Percentiles rank a stretch among this genome's conserved stretches.
These are phyloP conservation scores for Brachyistius frenatus DNA, from an alignment of 2,113 vertebrate species.

Conservation along the genomic window DNA sequence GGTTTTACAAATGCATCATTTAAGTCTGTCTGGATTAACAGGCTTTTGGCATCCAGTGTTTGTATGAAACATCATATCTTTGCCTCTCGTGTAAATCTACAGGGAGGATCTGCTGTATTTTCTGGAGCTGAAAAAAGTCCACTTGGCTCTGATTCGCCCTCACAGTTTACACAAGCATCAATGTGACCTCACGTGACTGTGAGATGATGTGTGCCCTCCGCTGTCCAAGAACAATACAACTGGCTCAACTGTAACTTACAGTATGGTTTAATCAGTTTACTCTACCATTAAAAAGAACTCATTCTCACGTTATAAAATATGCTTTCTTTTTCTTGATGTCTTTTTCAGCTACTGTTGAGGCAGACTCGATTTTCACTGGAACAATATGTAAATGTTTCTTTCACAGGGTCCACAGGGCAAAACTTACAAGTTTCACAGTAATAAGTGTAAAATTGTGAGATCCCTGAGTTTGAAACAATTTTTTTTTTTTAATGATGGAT, in stretches of 20 bases:
- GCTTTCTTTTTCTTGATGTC: not conserved
- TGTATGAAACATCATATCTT: constrained; percentile 22
- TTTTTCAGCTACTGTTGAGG: constrained; percentile 7
- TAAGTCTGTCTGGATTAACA: not conserved
- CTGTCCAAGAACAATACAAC: constrained; percentile 46
- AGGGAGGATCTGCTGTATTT: constrained; percentile 39
- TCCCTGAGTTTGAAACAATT: no score
- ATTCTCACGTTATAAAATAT: constrained; percentile 15
- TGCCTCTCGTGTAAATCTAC: constrained; percentile 12
- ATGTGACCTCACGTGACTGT: constrained; percentile 44
- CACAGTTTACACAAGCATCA: constrained; percentile 49
- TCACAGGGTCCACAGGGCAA: no score
- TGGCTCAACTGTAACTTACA: constrained; percentile 32
- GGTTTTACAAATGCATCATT: not conserved
- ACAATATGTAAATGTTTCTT: no score
- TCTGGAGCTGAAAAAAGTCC: constrained; percentile 43
- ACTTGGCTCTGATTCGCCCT: constrained; percentile 39
- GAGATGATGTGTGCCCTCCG: constrained; percentile 5
- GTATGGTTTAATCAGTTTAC: constrained; percentile 23
- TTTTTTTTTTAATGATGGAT: no score
- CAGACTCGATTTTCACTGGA: not conserved
- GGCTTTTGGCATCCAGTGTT: not conserved
- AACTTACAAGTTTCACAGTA: no score
- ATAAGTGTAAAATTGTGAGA: no score
- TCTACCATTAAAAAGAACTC: not conserved